Evolutionary conservation across 2,797 vertebrate species (phyloP), one percentile per base, ranked within the genome.

Genomic region (Agapornis canus): DNA sequence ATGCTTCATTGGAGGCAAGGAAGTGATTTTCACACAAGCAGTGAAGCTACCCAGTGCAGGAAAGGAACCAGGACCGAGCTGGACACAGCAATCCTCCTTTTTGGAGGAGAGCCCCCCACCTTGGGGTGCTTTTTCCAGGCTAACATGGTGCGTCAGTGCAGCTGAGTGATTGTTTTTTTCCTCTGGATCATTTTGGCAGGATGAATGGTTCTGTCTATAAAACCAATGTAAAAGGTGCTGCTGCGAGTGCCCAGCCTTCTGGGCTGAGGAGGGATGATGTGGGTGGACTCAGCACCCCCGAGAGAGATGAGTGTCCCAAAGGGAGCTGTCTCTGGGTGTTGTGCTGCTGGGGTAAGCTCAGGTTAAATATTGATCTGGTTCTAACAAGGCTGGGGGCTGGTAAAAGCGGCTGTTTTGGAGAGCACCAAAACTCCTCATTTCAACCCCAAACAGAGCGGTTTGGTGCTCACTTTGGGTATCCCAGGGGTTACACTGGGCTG

Each of bases 381-480:
- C 31, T 26, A 37, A 12, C 5, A 12, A 9, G 16, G 0, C 2
- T 40, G 11, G 6, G 15, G 47, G 11, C 39, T 75, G 54, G 16
- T n/a, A 29, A 26, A 59, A 65, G 25, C 9, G 15, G 20, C 1
- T 1, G 6, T n/a, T 40, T 59, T 35, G 0, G 32, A 66, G 40
- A 13, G 26, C 6, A 7, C 20, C 31, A 35, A 8, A 57, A 43
- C 25, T 10, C 20, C 32, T 29, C 0, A 0, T 80, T 80, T 69
- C 39, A 23, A 1, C 37, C 23, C 1, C 9, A 6, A 47, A 13
- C 0, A 0, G 52, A 60, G 40, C 0, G 0, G n/a, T 60, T 61
- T 42, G 18, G 12, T 18, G 31, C 35, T 48, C 79, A 65, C 65
- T 80, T 91, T 66, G 59, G 42, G 4, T 25, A 2, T 19, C 17